Evolutionary conservation across 2,797 vertebrate species (phyloP), one percentile per base, ranked within the genome.

Genomic region (Microctenopoma stevenorrisi): DNA sequence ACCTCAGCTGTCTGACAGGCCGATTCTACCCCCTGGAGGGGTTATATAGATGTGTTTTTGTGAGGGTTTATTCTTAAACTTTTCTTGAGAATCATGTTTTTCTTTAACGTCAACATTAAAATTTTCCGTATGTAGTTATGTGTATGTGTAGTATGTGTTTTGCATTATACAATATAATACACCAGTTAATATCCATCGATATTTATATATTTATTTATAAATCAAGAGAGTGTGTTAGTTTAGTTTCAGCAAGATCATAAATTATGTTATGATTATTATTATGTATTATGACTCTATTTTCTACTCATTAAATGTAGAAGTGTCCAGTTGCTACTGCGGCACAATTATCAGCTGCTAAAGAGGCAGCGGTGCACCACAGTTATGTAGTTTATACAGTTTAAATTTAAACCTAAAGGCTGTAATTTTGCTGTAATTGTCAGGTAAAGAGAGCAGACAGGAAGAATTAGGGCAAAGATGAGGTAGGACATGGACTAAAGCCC

Each of bases 1-100:
- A 46, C 77, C 62, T 80, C 82, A 80, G 78, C 80, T 86, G 85
- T 76, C 61, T 74, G 67, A 83, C 44, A 57, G 69, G 61, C 75
- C 37, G 10, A 43, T 68, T 78, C 68, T 55, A 50, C 61, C 70
- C 67, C 83, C 81, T 11, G 0, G 64, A 75, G 69, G 51, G 53
- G 58, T 58, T 56, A 42, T 72, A 68, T 43, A 59, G 61, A 33
- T 74, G 33, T 68, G n/a, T 40, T 30, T 60, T 40, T 26, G 40
- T 68, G 54, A 47, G 53, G 64, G 38, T 69, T 43, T 68, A 53
- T 38, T 35, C 30, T 42, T 64, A 22, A 66, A 5, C 30, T 28
- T 59, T n/a, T 48, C 12, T 43, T 68, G 11, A 69, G 18, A 48
- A 59, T 22, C 33, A 61, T 6, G 38, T 74, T 72, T 71, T 57